A percentile compares a stretch with the other conserved stretches of the same genome.
phyloP scores from a whole-genome alignment of 64 coral and sea anemone species.

The Stylophora pistillata region DNA sequence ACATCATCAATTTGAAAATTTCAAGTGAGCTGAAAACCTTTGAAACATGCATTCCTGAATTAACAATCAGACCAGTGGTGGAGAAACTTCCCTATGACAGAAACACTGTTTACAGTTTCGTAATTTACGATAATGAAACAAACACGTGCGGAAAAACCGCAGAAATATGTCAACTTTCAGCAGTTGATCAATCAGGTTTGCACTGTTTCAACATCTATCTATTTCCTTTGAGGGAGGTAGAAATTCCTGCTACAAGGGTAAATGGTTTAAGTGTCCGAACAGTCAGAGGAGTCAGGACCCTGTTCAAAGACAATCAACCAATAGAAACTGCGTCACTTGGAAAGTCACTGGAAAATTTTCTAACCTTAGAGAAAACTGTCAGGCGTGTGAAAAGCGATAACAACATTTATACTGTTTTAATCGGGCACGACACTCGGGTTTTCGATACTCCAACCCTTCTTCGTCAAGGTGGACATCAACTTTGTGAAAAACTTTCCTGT shows the following conservation, averaged over 20 bases:
- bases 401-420: background rate
- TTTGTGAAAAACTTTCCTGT: no score
- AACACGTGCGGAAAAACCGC: constrained; percentile 51
- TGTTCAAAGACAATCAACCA: no score
- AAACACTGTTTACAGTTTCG: no score
- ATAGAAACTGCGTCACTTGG: constrained; percentile 5
- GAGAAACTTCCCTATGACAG: no score
- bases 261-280: constrained; percentile 33
- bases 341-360: constrained; percentile 30
- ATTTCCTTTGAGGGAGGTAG: constrained; percentile 25
- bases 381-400: background rate
- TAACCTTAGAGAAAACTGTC: constrained; percentile 9
- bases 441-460: no score
- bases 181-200: constrained; percentile 40
- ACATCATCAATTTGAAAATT: no score
- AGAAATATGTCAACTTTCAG: constrained; percentile 64
- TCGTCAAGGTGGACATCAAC: no score
- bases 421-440: no score
- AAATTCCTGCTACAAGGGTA: constrained; percentile 34
- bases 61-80: no score
- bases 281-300: no score
- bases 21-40: no score
- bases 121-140: constrained; percentile 75
- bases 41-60: no score
- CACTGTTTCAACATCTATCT: constrained; percentile 16